phyloP scores from a whole-genome alignment of 2,797 vertebrate genomes.

The Galaxias olidus region DNA sequence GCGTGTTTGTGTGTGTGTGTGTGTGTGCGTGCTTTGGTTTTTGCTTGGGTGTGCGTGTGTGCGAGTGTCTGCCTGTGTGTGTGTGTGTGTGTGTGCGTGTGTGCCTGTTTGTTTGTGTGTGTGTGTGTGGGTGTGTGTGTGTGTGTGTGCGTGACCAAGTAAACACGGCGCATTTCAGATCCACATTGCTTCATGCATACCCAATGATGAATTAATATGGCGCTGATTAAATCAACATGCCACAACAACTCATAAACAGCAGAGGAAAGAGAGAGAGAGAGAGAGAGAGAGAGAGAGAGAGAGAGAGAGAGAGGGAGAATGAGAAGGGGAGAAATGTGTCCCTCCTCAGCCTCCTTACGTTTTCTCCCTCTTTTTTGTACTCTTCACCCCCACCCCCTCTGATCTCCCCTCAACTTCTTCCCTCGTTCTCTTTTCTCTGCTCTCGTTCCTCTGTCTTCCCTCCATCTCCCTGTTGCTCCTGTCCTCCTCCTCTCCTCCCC shows the following conservation, averaged over 20 bases:
- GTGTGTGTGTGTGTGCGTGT: background rate
- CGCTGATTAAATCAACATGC: slow-evolving; percentile 26
- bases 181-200: slow-evolving; percentile 15
- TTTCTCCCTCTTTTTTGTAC: slow-evolving; percentile 29
- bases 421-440: slow-evolving; percentile 4
- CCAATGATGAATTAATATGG: slow-evolving; percentile 34
- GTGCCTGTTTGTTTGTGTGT: background rate
- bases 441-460: slow-evolving; percentile 4
- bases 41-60: background rate
- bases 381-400: slow-evolving; percentile 1
- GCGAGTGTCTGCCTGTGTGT: background rate
- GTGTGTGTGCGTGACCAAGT: background rate
- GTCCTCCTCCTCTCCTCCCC: no score
- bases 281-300: background rate
- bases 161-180: slow-evolving; percentile 13
- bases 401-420: background rate
- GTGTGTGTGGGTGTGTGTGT: background rate
- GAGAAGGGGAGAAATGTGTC: no score
- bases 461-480: slow-evolving; percentile 58
- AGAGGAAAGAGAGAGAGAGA: background rate
- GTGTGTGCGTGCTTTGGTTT: background rate
- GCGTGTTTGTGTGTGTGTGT: background rate
- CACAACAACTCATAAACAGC: background rate
- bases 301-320: background rate
- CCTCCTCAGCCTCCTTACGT: slow-evolving; percentile 4